Evolutionary conservation across 2,888 invertebrate species (phyloP).

Genomic region (Macrophya alboannulata): DNA sequence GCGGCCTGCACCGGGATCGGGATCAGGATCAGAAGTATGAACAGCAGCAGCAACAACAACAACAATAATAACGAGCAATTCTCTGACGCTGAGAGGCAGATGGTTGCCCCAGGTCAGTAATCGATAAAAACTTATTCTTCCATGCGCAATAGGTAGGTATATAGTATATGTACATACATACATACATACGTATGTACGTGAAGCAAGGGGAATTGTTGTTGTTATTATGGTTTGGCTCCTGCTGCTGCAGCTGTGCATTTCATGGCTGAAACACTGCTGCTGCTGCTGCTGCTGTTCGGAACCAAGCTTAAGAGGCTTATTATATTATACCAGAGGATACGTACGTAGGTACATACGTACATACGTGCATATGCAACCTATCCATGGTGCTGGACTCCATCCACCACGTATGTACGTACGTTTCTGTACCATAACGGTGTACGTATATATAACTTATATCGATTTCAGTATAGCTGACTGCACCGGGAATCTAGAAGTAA

Average conservation of each 20-base stretch:
- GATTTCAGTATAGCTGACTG: neutral
- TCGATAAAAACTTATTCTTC: slow-evolving; percentile 71
- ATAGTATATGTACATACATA: neutral
- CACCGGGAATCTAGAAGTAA: neutral
- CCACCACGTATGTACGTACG: neutral
- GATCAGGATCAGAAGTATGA: neutral
- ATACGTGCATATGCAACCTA: no score
- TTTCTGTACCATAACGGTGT: neutral
- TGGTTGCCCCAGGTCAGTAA: slow-evolving; percentile 75
- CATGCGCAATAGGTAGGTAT: slow-evolving; percentile 57
- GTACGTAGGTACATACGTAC: neutral
- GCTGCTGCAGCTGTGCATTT: slow-evolving; percentile 57
- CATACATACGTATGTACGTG: neutral
- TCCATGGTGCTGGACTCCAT: neutral
- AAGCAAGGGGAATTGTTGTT: slow-evolving; percentile 44
- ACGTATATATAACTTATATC: slow-evolving; percentile 24
- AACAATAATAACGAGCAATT: slow-evolving; percentile 32
- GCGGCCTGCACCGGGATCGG: neutral
- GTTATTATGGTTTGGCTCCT: slow-evolving; percentile 43
- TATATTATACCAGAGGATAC: slow-evolving; percentile 4
- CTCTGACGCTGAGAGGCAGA: slow-evolving; percentile 62
- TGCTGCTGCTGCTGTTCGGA: slow-evolving; percentile 12
- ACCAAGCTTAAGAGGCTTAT: slow-evolving; percentile 50
- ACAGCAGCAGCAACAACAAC: slow-evolving; percentile 3
- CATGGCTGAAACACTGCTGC: slow-evolving; percentile 44